These are phyloP conservation scores for Brachionus manjavacas DNA, from an alignment of 1,140 invertebrate genomes.

Conservation along the genomic window DNA sequence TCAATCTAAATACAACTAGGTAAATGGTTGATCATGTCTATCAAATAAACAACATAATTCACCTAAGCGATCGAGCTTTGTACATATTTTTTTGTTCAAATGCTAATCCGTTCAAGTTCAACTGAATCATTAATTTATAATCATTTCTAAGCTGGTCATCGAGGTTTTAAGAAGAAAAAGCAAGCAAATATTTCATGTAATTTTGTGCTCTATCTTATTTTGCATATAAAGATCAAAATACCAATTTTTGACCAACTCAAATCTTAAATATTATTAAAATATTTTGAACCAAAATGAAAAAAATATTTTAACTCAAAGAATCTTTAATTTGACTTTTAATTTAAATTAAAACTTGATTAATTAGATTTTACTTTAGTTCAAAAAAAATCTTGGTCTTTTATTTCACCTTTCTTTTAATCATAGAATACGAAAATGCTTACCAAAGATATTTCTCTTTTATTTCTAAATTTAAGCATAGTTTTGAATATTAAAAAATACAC, in stretches of 20 bases:
- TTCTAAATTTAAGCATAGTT: no score
- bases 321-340: no score
- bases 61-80: neutral
- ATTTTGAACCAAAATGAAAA: neutral
- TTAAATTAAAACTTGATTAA: no score
- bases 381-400: no score
- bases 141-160: neutral
- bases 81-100: conserved; percentile 1
- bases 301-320: neutral
- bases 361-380: no score
- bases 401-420: no score
- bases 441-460: no score
- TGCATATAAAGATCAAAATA: neutral
- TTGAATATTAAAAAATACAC: no score
- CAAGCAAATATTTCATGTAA: neutral
- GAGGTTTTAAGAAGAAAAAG: neutral
- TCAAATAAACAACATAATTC: conserved; percentile 35
- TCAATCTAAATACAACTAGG: conserved; percentile 28
- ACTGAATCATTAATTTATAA: conserved; percentile 24
- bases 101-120: conserved; percentile 33
- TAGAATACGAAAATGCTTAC: no score
- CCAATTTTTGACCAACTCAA: neutral
- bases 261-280: neutral
- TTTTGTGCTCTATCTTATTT: neutral
- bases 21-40: conserved; percentile 30